Evolutionary conservation across 2,113 vertebrate species (phyloP).

Genomic region (Macheiramphus alcinus): DNA sequence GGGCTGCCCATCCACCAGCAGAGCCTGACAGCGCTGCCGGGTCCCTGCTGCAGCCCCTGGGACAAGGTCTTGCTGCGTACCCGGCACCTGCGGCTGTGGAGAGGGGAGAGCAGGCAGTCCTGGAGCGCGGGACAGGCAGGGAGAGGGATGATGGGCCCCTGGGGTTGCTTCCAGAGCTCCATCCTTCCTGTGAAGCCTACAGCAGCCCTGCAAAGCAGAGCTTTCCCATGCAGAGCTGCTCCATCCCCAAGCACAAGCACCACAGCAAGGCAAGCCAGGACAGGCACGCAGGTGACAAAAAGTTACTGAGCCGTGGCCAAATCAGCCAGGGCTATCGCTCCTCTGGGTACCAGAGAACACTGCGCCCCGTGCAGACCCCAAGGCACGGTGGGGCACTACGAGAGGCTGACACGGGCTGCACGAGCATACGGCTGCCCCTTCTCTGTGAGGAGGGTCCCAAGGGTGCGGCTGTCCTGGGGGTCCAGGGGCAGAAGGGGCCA

Average conservation of each 20-base stretch:
- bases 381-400: rapidly evolving
- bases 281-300: rapidly evolving
- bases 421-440: not conserved
- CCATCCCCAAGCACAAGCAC: not conserved
- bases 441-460: not conserved
- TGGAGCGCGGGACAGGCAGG: rapidly evolving
- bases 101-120: not conserved
- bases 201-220: not conserved
- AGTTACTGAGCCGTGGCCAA: not conserved
- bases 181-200: not conserved
- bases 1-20: not conserved
- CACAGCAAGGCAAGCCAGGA: not conserved
- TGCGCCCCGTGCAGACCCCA: rapidly evolving
- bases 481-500: not conserved
- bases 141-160: not conserved
- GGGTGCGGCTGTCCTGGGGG: not conserved
- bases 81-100: not conserved
- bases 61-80: not conserved
- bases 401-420: not conserved
- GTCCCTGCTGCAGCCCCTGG: not conserved
- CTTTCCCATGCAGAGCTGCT: not conserved
- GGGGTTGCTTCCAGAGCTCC: not conserved
- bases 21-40: rapidly evolving
- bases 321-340: not conserved
- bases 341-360: rapidly evolving